phyloP scores from a whole-genome alignment of 2,797 vertebrate genomes.

The Orestias chungarensis region DNA sequence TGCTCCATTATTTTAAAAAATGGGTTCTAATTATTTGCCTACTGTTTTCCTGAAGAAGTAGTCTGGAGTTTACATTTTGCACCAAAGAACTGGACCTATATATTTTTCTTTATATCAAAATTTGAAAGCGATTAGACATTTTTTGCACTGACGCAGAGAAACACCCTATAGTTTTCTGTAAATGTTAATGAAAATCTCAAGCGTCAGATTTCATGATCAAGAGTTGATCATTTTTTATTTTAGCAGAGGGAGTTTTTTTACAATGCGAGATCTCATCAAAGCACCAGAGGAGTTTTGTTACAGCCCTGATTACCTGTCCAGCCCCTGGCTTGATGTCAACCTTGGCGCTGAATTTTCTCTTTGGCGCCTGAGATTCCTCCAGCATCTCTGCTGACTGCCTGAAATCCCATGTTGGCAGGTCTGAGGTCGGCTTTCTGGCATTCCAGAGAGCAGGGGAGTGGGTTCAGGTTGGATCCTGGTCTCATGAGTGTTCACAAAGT shows the following conservation, averaged over 20 bases:
- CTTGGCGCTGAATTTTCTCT: slow-evolving; percentile 4
- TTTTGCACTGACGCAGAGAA: not conserved
- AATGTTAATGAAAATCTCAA: not conserved
- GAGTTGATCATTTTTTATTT: not conserved
- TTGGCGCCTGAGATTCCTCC: slow-evolving; percentile 28
- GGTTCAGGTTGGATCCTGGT: slow-evolving; percentile 47
- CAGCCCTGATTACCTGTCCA: slow-evolving; percentile 2
- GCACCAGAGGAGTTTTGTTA: slow-evolving; percentile 17
- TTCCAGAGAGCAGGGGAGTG: slow-evolving; percentile 52
- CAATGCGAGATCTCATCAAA: not conserved
- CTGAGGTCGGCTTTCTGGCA: slow-evolving; percentile 54
- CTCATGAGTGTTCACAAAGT: slow-evolving; percentile 17
- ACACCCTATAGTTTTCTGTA: not conserved
- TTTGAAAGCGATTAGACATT: not conserved
- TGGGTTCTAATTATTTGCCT: not conserved
- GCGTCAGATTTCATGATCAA: not conserved
- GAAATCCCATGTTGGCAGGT: slow-evolving; percentile 55
- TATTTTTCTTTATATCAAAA: not conserved
- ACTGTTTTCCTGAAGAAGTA: not conserved
- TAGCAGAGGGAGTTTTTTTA: not conserved
- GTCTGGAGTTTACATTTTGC: not conserved
- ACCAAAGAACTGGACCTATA: not conserved
- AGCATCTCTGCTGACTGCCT: slow-evolving; percentile 42
- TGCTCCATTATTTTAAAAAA: too few relatives aligned
- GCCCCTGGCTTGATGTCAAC: not conserved